Conservation (phyloP, 2,797 vertebrate species). For the Australoheros facetus region DNA sequence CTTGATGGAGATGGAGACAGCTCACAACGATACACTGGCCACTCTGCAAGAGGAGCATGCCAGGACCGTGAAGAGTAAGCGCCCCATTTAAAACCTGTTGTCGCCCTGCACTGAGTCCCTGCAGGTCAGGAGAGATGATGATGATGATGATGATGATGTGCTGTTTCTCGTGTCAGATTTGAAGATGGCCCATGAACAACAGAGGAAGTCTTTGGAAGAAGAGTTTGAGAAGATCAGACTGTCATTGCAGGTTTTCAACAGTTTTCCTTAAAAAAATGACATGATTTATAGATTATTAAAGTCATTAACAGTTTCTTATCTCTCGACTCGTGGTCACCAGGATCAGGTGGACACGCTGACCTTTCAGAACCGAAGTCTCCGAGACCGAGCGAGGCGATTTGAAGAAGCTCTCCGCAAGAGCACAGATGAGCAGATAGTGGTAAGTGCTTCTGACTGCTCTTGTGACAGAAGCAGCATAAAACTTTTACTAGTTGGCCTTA, state of each 20-base stretch:
- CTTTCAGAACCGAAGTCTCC: constrained; percentile 93
- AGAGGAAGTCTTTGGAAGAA: constrained; percentile 91
- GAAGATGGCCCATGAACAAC: constrained; percentile 88
- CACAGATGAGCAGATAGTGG: constrained; percentile 95
- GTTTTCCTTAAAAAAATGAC: not conserved
- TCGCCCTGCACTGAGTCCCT: not conserved
- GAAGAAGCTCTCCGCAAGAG: constrained; percentile 94
- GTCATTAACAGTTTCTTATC: not conserved
- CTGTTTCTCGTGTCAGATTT: constrained; percentile 79
- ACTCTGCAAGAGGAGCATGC: constrained; percentile 89
- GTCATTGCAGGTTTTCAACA: constrained; percentile 88
- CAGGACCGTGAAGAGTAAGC: constrained; percentile 89
- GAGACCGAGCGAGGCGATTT: constrained; percentile 92
- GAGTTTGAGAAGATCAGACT: constrained; percentile 92
- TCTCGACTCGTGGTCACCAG: constrained; percentile 61
- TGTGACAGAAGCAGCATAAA: not conserved
- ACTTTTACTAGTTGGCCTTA: not conserved
- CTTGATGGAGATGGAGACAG: constrained; percentile 86
- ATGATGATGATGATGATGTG: not conserved
- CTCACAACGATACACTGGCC: constrained; percentile 82
- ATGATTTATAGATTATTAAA: not conserved
- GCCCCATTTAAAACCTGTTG: not conserved
- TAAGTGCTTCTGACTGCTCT: constrained; percentile 58
- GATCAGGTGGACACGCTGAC: constrained; percentile 97
- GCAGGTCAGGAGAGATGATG: not conserved